phyloP scores from a whole-genome alignment of 2,888 invertebrate genomes.

The Syritta pipiens region DNA sequence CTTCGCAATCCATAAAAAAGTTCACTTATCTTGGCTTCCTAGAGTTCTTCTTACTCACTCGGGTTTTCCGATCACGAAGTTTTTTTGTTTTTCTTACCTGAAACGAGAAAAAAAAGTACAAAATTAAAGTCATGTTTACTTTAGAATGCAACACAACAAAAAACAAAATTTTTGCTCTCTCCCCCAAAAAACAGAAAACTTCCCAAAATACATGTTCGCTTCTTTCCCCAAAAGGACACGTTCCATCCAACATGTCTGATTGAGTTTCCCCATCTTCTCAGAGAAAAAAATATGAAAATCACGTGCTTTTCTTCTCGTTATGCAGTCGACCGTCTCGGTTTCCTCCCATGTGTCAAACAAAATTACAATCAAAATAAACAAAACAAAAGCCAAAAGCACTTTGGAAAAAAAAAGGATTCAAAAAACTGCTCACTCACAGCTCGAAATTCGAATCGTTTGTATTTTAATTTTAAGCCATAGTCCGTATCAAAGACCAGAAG shows the following conservation, averaged over 20 bases:
- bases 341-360: slow-evolving; percentile 45
- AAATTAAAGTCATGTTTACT: not conserved
- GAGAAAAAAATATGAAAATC: slow-evolving; percentile 47
- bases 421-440: not conserved
- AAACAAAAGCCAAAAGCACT: not conserved
- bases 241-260: slow-evolving; percentile 14
- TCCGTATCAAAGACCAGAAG: slow-evolving; percentile 21
- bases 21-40: too few relatives aligned
- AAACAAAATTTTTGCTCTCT: not conserved
- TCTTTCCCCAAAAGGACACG: not conserved
- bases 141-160: not conserved
- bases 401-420: not conserved
- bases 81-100: slow-evolving; percentile 46
- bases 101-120: slow-evolving; percentile 20
- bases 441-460: too few relatives aligned
- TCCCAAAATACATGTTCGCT: not conserved
- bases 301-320: slow-evolving; percentile 42
- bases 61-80: too few relatives aligned
- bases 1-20: too few relatives aligned
- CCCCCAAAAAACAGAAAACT: slow-evolving; percentile 1
- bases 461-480: too few relatives aligned
- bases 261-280: not conserved
- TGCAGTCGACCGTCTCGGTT: slow-evolving; percentile 37
- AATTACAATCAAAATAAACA: slow-evolving; percentile 20
- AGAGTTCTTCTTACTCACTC: too few relatives aligned